phyloP scores from a whole-genome alignment of 2,113 vertebrate species.

The Erpornis zantholeuca region DNA sequence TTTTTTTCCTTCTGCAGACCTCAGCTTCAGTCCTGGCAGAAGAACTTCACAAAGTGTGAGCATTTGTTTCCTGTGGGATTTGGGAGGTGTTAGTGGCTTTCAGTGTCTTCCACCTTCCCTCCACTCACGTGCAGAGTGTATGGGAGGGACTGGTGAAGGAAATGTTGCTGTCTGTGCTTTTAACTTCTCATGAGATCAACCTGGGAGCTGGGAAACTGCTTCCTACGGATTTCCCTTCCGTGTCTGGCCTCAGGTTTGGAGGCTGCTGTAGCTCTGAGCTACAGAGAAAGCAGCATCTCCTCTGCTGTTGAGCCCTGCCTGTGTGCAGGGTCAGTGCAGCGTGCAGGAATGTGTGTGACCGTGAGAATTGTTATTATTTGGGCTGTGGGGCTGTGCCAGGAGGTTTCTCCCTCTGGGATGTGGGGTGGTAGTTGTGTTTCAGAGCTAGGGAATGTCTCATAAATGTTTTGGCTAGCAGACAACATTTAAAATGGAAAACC shows the following conservation, averaged over 20 bases:
- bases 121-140: accelerated
- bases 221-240: background rate
- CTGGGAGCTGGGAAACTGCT: background rate
- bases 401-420: background rate
- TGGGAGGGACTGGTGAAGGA: background rate
- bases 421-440: background rate
- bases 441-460: background rate
- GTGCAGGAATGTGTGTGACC: background rate
- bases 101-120: background rate
- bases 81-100: background rate
- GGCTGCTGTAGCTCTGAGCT: background rate
- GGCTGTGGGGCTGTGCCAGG: background rate
- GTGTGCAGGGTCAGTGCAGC: background rate
- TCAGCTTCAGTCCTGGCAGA: constrained; percentile 88
- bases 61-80: constrained; percentile 27
- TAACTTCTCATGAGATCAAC: background rate
- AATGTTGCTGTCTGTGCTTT: background rate
- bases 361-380: background rate
- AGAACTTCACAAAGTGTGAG: constrained; percentile 97
- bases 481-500: background rate
- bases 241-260: background rate
- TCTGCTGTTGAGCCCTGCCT: background rate
- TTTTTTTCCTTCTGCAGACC: constrained; percentile 53
- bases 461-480: background rate
- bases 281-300: background rate